These are phyloP conservation scores for Cyanoramphus novaezelandiae DNA, from an alignment of 2,113 vertebrate genomes.

Conservation along the genomic window DNA sequence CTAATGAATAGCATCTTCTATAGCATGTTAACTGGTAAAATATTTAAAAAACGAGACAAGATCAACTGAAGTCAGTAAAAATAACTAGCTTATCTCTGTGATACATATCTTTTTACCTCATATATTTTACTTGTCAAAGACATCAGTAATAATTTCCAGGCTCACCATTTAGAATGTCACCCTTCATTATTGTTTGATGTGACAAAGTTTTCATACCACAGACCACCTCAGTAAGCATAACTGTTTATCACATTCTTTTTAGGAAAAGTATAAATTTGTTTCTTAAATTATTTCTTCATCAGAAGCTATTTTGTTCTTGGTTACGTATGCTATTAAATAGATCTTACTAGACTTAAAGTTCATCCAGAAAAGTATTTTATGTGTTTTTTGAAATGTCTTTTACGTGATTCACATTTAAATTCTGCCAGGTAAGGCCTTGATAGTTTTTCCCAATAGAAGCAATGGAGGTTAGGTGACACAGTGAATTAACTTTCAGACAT, in stretches of 20 bases:
- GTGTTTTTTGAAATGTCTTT: constrained; percentile 53
- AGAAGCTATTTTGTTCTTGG: constrained; percentile 14
- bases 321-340: background rate
- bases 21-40: constrained; percentile 15
- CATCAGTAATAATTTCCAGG: constrained; percentile 56
- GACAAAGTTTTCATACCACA: constrained; percentile 44
- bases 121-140: constrained; percentile 42
- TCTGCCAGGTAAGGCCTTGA: constrained; percentile 4
- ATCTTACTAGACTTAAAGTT: constrained; percentile 50
- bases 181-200: constrained; percentile 29
- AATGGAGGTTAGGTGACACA: constrained; percentile 31
- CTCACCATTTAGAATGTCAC: constrained; percentile 35
- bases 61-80: constrained; percentile 38
- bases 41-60: constrained; percentile 22
- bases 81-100: constrained; percentile 44
- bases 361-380: constrained; percentile 45
- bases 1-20: constrained; percentile 41
- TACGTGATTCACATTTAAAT: constrained; percentile 63
- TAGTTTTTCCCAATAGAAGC: constrained; percentile 27
- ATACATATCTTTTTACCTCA: constrained; percentile 7
- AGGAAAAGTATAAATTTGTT: constrained; percentile 37
- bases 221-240: background rate
- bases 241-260: constrained; percentile 21
- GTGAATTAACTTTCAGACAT: constrained; percentile 48
- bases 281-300: constrained; percentile 23